Conservation (phyloP, 2,888 invertebrate species). For the Brachypalpus laphriformis region DNA sequence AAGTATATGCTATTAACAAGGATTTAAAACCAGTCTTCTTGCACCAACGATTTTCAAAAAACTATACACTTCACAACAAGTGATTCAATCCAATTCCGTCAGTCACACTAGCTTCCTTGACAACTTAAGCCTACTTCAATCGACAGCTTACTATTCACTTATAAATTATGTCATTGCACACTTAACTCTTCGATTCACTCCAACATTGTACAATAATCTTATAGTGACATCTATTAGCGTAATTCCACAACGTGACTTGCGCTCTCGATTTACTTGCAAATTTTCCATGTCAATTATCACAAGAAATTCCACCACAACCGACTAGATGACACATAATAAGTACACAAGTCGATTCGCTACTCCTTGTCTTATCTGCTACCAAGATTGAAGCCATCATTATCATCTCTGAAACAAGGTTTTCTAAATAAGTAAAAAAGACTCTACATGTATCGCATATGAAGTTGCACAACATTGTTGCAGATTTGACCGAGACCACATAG, state of each 20-base stretch:
- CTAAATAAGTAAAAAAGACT: neutral
- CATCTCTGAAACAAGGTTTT: constrained; percentile 12
- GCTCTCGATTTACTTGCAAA: constrained; percentile 52
- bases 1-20: no score
- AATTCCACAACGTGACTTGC: constrained; percentile 53
- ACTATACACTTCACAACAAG: neutral
- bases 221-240: constrained; percentile 61
- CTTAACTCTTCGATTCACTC: constrained; percentile 21
- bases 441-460: neutral
- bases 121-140: constrained; percentile 16
- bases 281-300: constrained; percentile 20
- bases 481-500: constrained; percentile 47
- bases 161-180: constrained; percentile 29
- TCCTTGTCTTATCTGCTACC: constrained; percentile 24
- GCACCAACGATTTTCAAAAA: neutral
- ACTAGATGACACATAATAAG: neutral
- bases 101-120: constrained; percentile 24
- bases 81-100: neutral
- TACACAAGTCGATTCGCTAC: neutral
- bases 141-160: constrained; percentile 21
- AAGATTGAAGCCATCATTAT: constrained; percentile 40
- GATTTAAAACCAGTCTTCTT: no score
- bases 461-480: constrained; percentile 32
- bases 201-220: constrained; percentile 25
- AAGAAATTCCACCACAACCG: neutral